Conservation (phyloP, 2,113 vertebrate genomes). For the Herpetotheres cachinnans region DNA sequence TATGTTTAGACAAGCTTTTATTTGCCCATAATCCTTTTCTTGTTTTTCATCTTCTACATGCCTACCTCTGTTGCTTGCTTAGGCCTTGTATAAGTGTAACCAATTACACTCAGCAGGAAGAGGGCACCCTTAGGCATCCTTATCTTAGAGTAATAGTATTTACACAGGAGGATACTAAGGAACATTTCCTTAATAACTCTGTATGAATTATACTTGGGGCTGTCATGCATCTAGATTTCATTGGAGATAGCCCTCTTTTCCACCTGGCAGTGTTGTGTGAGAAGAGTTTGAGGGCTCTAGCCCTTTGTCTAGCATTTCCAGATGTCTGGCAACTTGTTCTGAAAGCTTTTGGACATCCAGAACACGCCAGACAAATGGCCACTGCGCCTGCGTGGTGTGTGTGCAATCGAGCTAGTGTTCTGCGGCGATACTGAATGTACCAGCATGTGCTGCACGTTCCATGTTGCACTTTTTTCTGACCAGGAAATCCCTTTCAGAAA, state of each 20-base stretch:
- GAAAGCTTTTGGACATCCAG: neutral
- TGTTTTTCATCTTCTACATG: constrained; percentile 32
- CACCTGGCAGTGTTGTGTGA: neutral
- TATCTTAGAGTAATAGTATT: constrained; percentile 19
- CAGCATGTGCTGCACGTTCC: neutral
- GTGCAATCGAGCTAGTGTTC: neutral
- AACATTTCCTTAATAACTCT: constrained; percentile 10
- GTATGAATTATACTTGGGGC: neutral
- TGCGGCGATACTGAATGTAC: neutral
- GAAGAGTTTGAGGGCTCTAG: neutral
- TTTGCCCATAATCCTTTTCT: neutral
- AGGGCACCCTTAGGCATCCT: constrained; percentile 48
- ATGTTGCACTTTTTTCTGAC: neutral
- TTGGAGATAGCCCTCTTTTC: neutral
- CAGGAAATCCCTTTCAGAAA: constrained; percentile 58
- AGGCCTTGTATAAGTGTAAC: neutral
- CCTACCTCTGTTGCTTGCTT: neutral
- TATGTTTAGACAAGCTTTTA: constrained; percentile 36
- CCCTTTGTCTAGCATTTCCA: neutral
- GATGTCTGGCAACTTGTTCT: neutral
- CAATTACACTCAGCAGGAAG: neutral
- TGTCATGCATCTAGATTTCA: neutral
- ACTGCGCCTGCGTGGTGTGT: fast-evolving
- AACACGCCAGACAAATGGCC: neutral
- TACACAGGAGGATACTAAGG: neutral